Conservation (phyloP, 2,797 vertebrate species). For the Taenioides sp. region DNA sequence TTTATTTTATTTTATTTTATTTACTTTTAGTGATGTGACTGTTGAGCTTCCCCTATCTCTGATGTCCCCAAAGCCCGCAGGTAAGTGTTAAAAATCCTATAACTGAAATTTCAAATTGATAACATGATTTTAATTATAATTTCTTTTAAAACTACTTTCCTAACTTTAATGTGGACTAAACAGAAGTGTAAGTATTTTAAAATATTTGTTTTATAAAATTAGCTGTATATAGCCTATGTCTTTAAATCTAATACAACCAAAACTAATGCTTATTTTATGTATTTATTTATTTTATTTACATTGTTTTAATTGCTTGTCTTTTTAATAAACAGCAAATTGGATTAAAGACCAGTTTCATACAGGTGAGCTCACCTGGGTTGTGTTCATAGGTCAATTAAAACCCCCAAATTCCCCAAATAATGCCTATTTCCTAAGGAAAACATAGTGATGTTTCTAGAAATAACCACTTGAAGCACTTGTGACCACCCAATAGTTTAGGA, state of each 20-base stretch:
- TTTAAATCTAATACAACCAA: neutral
- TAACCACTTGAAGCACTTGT: neutral
- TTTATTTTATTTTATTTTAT: neutral
- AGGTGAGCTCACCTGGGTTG: conserved; percentile 51
- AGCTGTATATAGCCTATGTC: neutral
- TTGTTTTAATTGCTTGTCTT: conserved; percentile 33
- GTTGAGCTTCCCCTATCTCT: conserved; percentile 84
- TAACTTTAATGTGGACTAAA: conserved; percentile 30
- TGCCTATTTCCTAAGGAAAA: neutral
- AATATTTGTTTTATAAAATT: neutral
- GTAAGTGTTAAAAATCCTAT: conserved; percentile 60
- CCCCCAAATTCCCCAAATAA: neutral
- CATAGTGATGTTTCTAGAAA: conserved; percentile 12
- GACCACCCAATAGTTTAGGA: neutral
- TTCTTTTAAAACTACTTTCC: conserved; percentile 18
- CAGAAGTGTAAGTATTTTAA: conserved; percentile 76
- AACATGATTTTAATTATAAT: conserved; percentile 1
- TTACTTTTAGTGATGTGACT: conserved; percentile 81
- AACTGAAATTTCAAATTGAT: conserved; percentile 1
- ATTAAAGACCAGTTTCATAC: conserved; percentile 53
- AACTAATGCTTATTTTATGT: conserved; percentile 30
- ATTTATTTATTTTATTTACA: conserved; percentile 3
- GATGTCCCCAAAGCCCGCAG: conserved; percentile 87
- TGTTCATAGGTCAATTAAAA: conserved; percentile 7
- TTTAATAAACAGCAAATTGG: conserved; percentile 54